Evolutionary conservation across 2,797 vertebrate genomes (phyloP).

Genomic region (Tarsius wallacei): DNA sequence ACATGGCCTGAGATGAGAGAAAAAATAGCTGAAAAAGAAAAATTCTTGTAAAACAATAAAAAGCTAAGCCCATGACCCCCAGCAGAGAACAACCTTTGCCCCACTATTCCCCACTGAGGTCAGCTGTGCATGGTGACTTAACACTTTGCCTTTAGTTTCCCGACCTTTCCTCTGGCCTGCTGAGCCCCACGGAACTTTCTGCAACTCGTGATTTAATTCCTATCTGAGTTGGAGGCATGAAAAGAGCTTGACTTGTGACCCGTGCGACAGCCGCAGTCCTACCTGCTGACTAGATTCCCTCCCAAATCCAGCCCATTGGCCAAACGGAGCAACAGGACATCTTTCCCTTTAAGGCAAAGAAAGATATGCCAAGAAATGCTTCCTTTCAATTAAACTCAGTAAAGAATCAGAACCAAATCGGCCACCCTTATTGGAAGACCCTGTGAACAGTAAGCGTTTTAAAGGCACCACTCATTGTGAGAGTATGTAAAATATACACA

Average conservation of each 20-base stretch:
- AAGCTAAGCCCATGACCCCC: background rate
- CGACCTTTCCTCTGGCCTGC: conserved; percentile 45
- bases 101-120: background rate
- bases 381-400: conserved; percentile 58
- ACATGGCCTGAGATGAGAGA: background rate
- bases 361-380: conserved; percentile 40
- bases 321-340: background rate
- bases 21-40: conserved; percentile 21
- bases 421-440: conserved; percentile 78
- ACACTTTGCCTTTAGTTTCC: conserved; percentile 4
- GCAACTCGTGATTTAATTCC: conserved; percentile 14
- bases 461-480: conserved; percentile 82
- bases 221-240: background rate
- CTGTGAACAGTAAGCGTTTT: conserved; percentile 82
- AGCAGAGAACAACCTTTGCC: conserved; percentile 27
- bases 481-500: conserved; percentile 78
- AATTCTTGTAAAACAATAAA: conserved; percentile 33
- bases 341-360: conserved; percentile 28
- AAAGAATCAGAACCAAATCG: conserved; percentile 78
- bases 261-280: conserved; percentile 6
- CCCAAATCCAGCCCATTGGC: background rate
- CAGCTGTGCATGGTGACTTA: background rate
- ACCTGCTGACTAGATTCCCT: conserved; percentile 1
- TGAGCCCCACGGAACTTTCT: background rate
- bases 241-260: background rate